These are phyloP conservation scores for Cataglyphis cursor DNA, from an alignment of 2,888 invertebrate genomes.

Conservation along the genomic window DNA sequence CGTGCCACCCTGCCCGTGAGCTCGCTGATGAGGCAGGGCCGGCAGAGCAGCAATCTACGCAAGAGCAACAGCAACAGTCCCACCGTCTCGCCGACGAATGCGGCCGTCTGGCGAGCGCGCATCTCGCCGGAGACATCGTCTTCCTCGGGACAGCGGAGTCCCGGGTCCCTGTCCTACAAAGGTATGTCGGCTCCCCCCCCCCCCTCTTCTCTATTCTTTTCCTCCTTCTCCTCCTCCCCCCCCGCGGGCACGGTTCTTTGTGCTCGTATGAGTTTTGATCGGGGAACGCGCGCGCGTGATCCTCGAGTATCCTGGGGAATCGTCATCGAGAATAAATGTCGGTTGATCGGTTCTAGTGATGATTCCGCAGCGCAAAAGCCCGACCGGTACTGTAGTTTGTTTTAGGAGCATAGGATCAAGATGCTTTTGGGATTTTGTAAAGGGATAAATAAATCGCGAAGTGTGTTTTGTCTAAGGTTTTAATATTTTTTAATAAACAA, in stretches of 20 bases:
- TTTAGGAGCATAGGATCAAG: neutral
- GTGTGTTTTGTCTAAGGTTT: conserved; percentile 2
- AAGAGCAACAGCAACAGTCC: conserved; percentile 90
- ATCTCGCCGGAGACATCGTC: conserved; percentile 90
- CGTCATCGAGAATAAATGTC: neutral
- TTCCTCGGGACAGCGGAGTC: conserved; percentile 91
- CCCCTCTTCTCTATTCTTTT: neutral
- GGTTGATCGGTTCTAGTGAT: neutral
- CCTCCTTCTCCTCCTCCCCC: neutral
- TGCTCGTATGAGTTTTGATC: conserved; percentile 47
- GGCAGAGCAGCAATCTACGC: conserved; percentile 88
- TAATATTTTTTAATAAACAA: conserved; percentile 24
- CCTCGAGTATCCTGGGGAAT: conserved; percentile 7
- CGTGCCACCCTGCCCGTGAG: conserved; percentile 93
- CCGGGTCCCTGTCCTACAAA: conserved; percentile 92
- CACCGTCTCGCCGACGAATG: conserved; percentile 90
- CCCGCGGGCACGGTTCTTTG: conserved; percentile 56
- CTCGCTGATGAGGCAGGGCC: conserved; percentile 90
- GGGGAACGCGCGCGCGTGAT: conserved; percentile 19
- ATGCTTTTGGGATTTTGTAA: neutral
- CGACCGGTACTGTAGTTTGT: conserved; percentile 1
- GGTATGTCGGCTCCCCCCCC: conserved; percentile 86
- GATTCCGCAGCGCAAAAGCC: neutral
- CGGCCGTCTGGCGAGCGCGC: conserved; percentile 89
- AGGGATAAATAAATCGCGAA: conserved; percentile 7